Evolutionary conservation across 2,797 vertebrate genomes (phyloP).

Genomic region (Chiroxiphia lanceolata): DNA sequence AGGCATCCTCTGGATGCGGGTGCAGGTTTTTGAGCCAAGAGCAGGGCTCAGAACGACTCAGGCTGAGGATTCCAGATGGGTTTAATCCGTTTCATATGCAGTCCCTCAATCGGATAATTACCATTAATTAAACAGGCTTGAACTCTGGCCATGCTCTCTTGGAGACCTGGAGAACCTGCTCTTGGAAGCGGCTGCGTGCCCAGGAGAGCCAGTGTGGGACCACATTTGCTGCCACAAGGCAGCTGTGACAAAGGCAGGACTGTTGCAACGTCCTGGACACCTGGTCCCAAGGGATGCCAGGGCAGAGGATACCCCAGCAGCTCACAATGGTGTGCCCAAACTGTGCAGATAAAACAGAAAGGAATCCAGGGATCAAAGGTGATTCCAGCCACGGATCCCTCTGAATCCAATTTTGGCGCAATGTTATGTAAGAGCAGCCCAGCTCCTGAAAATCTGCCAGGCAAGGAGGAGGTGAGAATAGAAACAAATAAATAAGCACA

Average conservation of each 20-base stretch:
- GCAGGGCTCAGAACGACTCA: neutral
- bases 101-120: neutral
- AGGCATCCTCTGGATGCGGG: neutral
- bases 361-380: neutral
- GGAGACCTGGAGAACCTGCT: neutral
- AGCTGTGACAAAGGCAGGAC: neutral
- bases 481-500: slow-evolving; percentile 50
- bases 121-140: slow-evolving; percentile 15
- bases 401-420: neutral
- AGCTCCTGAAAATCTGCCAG: slow-evolving; percentile 42
- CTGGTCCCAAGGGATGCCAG: rapidly evolving
- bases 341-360: neutral
- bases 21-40: neutral
- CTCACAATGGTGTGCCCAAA: neutral
- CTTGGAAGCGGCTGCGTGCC: rapidly evolving
- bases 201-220: neutral
- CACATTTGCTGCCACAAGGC: neutral
- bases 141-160: neutral
- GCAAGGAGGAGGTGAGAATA: slow-evolving; percentile 26
- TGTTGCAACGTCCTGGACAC: neutral
- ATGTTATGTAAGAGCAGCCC: neutral
- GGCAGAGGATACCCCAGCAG: neutral
- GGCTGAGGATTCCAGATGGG: neutral
- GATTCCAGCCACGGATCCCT: neutral
- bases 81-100: neutral